These are phyloP conservation scores for Stegostoma tigrinum DNA, from an alignment of 2,113 vertebrate genomes.

Conservation along the genomic window DNA sequence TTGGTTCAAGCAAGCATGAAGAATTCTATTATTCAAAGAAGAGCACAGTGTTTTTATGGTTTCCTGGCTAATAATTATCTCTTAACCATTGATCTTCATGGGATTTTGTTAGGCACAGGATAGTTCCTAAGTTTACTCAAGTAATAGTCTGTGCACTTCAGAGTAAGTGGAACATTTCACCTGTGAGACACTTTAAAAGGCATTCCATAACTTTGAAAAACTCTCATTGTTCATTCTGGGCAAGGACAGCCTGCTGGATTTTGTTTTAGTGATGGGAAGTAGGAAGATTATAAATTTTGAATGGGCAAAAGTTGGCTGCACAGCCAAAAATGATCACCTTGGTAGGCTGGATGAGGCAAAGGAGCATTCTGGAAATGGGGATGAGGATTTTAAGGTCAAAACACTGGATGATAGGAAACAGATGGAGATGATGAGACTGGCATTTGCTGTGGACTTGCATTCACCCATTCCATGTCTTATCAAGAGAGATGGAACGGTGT, in stretches of 20 bases:
- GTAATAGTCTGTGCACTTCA: neutral
- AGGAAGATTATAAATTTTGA: too few relatives aligned
- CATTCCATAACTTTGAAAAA: neutral
- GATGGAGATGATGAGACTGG: neutral
- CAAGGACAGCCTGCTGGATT: neutral
- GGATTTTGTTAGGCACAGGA: neutral
- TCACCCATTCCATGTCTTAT: neutral
- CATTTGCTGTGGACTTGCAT: neutral
- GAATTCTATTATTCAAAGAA: neutral
- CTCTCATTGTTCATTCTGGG: neutral
- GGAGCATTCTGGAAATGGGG: neutral
- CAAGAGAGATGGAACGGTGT: too few relatives aligned
- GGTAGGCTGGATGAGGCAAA: neutral
- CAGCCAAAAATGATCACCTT: neutral
- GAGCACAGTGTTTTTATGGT: neutral
- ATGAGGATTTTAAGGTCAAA: neutral
- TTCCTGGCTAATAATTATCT: neutral
- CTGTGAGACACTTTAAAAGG: neutral
- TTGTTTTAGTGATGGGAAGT: neutral
- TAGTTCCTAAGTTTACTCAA: neutral
- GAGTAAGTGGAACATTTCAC: neutral
- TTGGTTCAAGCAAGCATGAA: neutral
- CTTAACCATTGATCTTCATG: neutral
- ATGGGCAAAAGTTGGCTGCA: neutral
- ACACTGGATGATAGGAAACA: neutral